phyloP scores from a whole-genome alignment of 2,888 invertebrate species.

The Cyaniris semiargus region DNA sequence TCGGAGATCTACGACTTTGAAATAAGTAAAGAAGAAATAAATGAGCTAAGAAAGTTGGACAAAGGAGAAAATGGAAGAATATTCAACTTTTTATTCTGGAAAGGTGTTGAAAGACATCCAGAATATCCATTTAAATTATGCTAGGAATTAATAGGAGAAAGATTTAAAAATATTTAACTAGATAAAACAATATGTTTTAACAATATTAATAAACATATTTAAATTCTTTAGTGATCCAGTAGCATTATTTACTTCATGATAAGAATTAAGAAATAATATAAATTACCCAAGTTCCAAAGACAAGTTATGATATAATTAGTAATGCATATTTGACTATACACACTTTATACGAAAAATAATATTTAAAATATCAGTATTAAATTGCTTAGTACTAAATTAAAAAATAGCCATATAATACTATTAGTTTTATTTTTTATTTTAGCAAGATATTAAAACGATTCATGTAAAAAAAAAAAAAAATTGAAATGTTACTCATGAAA shows the following conservation, averaged over 20 bases:
- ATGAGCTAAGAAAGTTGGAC: slow-evolving; percentile 79
- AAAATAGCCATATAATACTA: not conserved
- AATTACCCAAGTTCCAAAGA: not conserved
- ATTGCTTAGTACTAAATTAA: not conserved
- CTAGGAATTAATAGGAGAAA: slow-evolving; percentile 32
- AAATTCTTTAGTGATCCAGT: not conserved
- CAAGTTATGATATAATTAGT: not conserved
- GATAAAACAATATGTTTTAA: no score
- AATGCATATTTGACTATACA: not conserved
- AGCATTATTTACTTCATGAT: not conserved
- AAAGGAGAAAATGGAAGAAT: slow-evolving; percentile 83
- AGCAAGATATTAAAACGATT: not conserved
- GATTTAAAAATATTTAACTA: not conserved
- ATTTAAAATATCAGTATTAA: not conserved
- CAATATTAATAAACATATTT: not conserved
- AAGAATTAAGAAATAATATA: not conserved
- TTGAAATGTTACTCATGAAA: slow-evolving; percentile 81
- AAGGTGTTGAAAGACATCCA: slow-evolving; percentile 85
- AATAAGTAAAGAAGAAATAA: slow-evolving; percentile 77
- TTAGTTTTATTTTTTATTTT: slow-evolving; percentile 2
- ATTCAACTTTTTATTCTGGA: slow-evolving; percentile 84
- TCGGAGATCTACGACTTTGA: slow-evolving; percentile 84
- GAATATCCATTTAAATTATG: slow-evolving; percentile 82
- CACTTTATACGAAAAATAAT: not conserved
- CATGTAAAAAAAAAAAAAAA: not conserved